Conservation (phyloP, 2,797 vertebrate species). For the Fringilla coelebs region DNA sequence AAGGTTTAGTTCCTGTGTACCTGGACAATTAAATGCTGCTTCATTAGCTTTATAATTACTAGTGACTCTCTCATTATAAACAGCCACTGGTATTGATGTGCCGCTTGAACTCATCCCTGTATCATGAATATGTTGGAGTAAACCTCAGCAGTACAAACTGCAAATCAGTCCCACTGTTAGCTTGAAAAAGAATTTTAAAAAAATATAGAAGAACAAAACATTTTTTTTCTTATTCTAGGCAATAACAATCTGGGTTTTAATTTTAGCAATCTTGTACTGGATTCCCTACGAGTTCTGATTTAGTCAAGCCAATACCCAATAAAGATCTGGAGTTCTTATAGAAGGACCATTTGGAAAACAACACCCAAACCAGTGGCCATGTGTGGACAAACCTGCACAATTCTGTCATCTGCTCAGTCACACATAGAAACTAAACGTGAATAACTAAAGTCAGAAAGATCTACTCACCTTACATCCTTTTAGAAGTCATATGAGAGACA, state of each 20-base stretch:
- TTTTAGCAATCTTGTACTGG: background rate
- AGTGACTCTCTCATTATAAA: conserved; percentile 55
- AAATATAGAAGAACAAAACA: background rate
- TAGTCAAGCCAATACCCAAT: background rate
- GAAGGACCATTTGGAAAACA: background rate
- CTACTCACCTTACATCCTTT: background rate
- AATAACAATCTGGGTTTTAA: background rate
- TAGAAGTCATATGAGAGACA: background rate
- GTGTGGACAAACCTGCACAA: fast-evolving
- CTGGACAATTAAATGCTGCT: conserved; percentile 27
- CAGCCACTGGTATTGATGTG: conserved; percentile 33
- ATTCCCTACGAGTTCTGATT: background rate
- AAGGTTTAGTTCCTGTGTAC: conserved; percentile 14
- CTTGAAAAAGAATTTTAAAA: background rate
- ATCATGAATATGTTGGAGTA: background rate
- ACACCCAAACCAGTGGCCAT: background rate
- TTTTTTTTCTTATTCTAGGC: background rate
- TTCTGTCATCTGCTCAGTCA: background rate
- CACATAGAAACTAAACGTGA: background rate
- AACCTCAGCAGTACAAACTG: background rate
- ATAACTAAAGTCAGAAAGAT: background rate
- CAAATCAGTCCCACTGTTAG: background rate
- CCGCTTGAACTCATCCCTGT: conserved; percentile 38
- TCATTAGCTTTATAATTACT: conserved; percentile 63
- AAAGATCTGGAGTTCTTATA: background rate